phyloP scores from a whole-genome alignment of 2,797 vertebrate species.

The Melanotaenia pygmaea region DNA sequence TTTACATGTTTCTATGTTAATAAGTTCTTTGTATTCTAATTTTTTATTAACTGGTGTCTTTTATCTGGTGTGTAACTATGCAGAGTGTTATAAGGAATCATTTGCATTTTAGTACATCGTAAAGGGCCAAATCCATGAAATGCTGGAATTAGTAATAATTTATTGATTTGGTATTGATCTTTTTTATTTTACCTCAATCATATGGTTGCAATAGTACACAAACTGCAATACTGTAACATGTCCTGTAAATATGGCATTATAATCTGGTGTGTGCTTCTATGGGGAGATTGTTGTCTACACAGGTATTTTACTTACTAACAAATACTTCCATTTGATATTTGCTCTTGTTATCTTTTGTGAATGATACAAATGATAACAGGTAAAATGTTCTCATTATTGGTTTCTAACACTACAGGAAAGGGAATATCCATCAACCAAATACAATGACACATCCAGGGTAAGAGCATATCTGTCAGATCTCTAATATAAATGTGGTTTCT shows the following conservation, averaged over 20 bases:
- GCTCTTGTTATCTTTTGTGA: background rate
- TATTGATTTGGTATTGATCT: background rate
- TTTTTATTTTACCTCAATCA: background rate
- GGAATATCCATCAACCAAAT: constrained; percentile 7
- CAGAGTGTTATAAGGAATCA: constrained; percentile 14
- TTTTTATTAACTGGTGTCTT: constrained; percentile 30
- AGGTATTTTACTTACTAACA: background rate
- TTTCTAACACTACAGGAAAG: constrained; percentile 17
- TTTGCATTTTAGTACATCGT: constrained; percentile 24
- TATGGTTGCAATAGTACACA: constrained; percentile 13
- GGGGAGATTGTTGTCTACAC: background rate
- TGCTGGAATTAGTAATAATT: background rate
- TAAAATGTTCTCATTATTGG: background rate
- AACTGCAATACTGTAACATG: constrained; percentile 10
- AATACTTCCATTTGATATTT: background rate
- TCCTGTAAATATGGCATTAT: constrained; percentile 4
- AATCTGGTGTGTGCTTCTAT: background rate
- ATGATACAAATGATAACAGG: constrained; percentile 2
- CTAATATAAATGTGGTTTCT: background rate
- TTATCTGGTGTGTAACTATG: constrained; percentile 13
- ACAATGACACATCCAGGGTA: constrained; percentile 1
- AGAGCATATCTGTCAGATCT: constrained; percentile 4
- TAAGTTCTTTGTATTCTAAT: constrained; percentile 48
- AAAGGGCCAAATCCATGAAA: constrained; percentile 54
- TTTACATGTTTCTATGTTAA: constrained; percentile 48